Conservation (phyloP, 2,888 invertebrate species). For the Sycophila texana region DNA sequence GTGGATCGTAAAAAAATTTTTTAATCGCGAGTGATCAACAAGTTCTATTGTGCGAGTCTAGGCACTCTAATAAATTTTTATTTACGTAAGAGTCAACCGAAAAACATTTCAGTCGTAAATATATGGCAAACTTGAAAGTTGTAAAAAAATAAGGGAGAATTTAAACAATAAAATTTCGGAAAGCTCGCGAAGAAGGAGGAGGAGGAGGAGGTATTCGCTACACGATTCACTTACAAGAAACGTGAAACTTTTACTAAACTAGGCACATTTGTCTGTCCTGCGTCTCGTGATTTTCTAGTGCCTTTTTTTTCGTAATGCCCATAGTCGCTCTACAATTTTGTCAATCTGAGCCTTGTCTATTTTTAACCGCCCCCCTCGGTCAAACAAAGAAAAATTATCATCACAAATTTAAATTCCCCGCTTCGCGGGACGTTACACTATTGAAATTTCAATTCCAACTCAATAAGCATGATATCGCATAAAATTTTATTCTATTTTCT, state of each 20-base stretch:
- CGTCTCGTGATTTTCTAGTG: constrained; percentile 12
- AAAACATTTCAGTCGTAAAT: background rate
- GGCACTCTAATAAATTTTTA: background rate
- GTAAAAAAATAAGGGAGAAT: background rate
- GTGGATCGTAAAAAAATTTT: constrained; percentile 32
- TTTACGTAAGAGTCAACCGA: background rate
- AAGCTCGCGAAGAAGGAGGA: background rate
- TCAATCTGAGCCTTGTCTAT: constrained; percentile 13
- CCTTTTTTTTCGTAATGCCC: constrained; percentile 9
- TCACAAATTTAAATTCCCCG: constrained; percentile 5
- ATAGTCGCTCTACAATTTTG: background rate
- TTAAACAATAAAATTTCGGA: background rate
- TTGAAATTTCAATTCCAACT: constrained; percentile 12
- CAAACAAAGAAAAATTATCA: constrained; percentile 43
- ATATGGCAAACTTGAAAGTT: background rate
- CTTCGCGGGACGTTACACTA: background rate
- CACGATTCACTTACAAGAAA: constrained; percentile 69
- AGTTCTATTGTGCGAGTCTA: constrained; percentile 9
- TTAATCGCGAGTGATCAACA: constrained; percentile 31
- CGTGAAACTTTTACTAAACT: constrained; percentile 67
- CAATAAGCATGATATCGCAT: background rate
- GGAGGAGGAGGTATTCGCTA: constrained; percentile 63
- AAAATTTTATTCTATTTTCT: too few relatives aligned
- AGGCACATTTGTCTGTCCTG: constrained; percentile 16
- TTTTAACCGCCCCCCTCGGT: background rate